These are phyloP conservation scores for Phylloscopus trochiloides DNA, from an alignment of 2,113 vertebrate species.

Conservation along the genomic window DNA sequence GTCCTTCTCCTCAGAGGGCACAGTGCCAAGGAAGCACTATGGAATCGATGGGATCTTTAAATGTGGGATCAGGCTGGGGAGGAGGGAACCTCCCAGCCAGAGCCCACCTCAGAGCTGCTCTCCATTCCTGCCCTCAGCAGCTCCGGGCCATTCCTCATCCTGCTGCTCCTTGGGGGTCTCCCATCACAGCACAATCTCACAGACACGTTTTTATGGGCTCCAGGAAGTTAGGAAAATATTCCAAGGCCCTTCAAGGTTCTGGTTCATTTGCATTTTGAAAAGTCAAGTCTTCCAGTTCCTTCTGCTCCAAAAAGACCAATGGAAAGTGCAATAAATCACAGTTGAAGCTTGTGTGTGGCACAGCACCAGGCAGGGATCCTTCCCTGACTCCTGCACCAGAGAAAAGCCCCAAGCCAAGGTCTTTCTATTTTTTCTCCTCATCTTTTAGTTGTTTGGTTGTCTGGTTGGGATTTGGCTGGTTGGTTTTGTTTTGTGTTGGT, in stretches of 20 bases:
- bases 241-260: not conserved
- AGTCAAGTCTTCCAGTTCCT: not conserved
- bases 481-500: not conserved
- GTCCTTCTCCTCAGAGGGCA: not conserved
- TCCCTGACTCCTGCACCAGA: not conserved
- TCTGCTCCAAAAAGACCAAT: constrained; percentile 19
- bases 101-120: not conserved
- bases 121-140: not conserved
- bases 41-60: not conserved
- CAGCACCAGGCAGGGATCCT: not conserved
- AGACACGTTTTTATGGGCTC: not conserved
- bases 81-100: not conserved
- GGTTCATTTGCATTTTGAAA: constrained; percentile 38
- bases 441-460: not conserved
- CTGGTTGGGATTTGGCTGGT: fast-evolving
- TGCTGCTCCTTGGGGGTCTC: not conserved
- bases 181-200: not conserved
- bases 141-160: not conserved
- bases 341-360: not conserved
- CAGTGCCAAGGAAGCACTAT: constrained; percentile 15
- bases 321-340: constrained; percentile 27
- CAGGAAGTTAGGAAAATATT: not conserved
- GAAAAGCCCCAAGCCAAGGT: not conserved
- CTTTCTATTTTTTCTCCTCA: not conserved
- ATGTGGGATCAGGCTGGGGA: not conserved